These are phyloP conservation scores for Gymnogyps californianus DNA, from an alignment of 2,113 vertebrate genomes.

Conservation along the genomic window DNA sequence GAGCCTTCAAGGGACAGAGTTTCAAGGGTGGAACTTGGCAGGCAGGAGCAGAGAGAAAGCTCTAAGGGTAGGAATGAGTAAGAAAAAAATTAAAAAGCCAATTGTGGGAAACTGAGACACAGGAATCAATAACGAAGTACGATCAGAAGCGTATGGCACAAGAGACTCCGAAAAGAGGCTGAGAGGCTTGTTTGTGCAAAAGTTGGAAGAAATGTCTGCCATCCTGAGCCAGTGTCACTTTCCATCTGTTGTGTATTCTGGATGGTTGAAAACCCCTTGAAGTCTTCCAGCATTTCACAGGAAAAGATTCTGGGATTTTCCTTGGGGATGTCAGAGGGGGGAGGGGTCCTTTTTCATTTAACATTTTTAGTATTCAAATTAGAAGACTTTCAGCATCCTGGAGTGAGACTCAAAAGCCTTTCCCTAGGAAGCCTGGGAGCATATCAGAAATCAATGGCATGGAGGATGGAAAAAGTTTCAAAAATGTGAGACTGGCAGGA, in stretches of 20 bases:
- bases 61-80: background rate
- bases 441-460: slow-evolving; percentile 69
- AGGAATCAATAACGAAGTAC: background rate
- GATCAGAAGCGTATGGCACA: background rate
- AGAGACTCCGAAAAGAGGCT: background rate
- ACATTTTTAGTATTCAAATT: slow-evolving; percentile 62
- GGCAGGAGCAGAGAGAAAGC: background rate
- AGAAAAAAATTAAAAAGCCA: background rate
- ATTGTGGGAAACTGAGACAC: background rate
- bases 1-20: background rate
- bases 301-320: slow-evolving; percentile 45
- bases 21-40: background rate
- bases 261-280: slow-evolving; percentile 1
- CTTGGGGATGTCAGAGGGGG: background rate
- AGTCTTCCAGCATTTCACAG: slow-evolving; percentile 24
- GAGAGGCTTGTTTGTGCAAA: background rate
- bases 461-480: slow-evolving; percentile 75
- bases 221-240: background rate
- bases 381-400: slow-evolving; percentile 57
- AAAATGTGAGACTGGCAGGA: slow-evolving; percentile 76
- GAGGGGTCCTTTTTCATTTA: slow-evolving; percentile 28
- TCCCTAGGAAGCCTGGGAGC: slow-evolving; percentile 71
- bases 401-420: slow-evolving; percentile 54
- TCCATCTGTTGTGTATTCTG: slow-evolving; percentile 35
- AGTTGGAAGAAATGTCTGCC: slow-evolving; percentile 16